Evolutionary conservation across 1,140 invertebrate genomes (phyloP).

Genomic region (Pseudomyrmex dendroicus): DNA sequence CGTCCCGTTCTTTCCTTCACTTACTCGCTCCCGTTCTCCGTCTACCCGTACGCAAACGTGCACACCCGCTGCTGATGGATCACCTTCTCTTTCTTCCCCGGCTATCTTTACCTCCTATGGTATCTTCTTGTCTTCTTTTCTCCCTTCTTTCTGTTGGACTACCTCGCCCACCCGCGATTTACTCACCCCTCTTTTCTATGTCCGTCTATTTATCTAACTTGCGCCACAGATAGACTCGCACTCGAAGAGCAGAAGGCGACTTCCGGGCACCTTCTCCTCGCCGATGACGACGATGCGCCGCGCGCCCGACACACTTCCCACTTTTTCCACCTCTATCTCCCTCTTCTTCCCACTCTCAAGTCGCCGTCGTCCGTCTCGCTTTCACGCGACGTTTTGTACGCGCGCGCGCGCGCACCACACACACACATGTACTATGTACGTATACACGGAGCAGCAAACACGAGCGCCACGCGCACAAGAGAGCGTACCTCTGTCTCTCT

Average conservation of each 20-base stretch:
- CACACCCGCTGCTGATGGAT: constrained; percentile 29
- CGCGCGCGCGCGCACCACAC: background rate
- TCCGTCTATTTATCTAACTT: constrained; percentile 29
- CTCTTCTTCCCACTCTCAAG: constrained; percentile 3
- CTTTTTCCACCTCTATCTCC: constrained; percentile 42
- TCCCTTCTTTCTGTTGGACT: constrained; percentile 8
- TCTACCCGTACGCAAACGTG: constrained; percentile 21
- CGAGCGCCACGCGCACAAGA: constrained; percentile 2
- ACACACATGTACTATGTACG: background rate
- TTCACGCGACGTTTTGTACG: background rate
- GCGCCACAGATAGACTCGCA: background rate
- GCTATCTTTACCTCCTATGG: background rate
- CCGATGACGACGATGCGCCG: constrained; percentile 33
- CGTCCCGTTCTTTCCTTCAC: background rate
- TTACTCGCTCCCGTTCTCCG: constrained; percentile 1
- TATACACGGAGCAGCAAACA: background rate
- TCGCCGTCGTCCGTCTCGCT: constrained; percentile 12
- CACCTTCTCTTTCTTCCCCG: constrained; percentile 16
- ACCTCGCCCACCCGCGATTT: constrained; percentile 44
- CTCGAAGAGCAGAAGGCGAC: constrained; percentile 54
- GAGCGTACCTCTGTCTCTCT: constrained; percentile 11
- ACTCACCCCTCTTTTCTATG: constrained; percentile 20
- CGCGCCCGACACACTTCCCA: constrained; percentile 68
- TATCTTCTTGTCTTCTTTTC: constrained; percentile 33
- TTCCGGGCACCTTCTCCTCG: constrained; percentile 53